Conservation (phyloP, 2,888 invertebrate genomes). For the Mesorhabditis belari region DNA sequence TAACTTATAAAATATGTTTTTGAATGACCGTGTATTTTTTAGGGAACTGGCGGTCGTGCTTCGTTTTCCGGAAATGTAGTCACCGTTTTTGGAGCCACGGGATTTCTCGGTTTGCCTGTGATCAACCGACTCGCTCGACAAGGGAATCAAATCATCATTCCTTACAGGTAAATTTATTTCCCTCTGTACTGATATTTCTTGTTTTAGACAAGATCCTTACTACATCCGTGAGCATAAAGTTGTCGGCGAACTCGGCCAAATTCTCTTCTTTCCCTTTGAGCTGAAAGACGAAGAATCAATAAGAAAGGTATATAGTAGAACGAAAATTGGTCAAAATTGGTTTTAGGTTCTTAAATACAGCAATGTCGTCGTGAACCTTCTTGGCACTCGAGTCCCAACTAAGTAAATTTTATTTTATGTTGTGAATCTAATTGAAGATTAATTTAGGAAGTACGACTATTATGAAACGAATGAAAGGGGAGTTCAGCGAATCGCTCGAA, state of each 20-base stretch:
- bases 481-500: conserved; percentile 73
- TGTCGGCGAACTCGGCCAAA: conserved; percentile 74
- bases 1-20: conserved; percentile 23
- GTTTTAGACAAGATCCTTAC: conserved; percentile 64
- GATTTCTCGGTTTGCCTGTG: conserved; percentile 80
- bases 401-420: conserved; percentile 55
- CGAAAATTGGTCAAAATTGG: background rate
- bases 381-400: conserved; percentile 86
- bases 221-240: conserved; percentile 73
- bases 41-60: conserved; percentile 69
- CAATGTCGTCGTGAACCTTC: conserved; percentile 88
- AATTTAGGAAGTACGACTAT: conserved; percentile 68
- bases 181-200: background rate
- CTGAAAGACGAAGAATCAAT: conserved; percentile 79
- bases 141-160: conserved; percentile 72
- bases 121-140: conserved; percentile 71
- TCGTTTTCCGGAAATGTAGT: conserved; percentile 94
- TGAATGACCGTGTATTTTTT: background rate
- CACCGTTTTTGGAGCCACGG: conserved; percentile 74
- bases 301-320: conserved; percentile 40
- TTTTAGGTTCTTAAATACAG: conserved; percentile 71
- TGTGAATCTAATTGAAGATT: no score
- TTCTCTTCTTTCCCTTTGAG: conserved; percentile 65
- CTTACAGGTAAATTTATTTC: conserved; percentile 68
- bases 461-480: conserved; percentile 81